Percentiles rank a stretch among this genome's conserved stretches.
These are phyloP conservation scores for Umimayanthus chanpuru DNA, from an alignment of 92 coral and sea anemone species.

Conservation along the genomic window DNA sequence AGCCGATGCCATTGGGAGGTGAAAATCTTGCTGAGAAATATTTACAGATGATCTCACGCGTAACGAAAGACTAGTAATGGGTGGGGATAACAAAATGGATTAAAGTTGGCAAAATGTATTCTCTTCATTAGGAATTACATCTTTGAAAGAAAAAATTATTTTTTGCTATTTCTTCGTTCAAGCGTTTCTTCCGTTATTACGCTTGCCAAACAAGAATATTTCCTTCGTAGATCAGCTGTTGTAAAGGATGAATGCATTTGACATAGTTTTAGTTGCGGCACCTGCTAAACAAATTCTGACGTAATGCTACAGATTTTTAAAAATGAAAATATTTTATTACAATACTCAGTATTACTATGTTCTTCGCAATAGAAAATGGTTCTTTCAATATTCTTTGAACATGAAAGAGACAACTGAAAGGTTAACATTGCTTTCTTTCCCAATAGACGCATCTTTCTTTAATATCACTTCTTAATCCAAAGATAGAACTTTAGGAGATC, in stretches of 20 bases:
- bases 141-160: neutral
- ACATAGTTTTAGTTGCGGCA: neutral
- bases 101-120: neutral
- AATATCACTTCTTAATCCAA: neutral
- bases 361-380: neutral
- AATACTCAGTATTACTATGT: neutral
- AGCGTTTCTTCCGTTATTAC: neutral
- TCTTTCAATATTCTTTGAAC: neutral
- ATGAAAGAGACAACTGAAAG: neutral
- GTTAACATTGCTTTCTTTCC: neutral
- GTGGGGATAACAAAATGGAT: neutral
- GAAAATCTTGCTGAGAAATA: conserved; percentile 9
- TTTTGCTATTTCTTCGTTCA: neutral
- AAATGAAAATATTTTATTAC: neutral
- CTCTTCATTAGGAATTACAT: neutral
- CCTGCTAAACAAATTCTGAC: conserved; percentile 36
- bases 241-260: neutral
- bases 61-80: neutral
- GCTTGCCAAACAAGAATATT: neutral
- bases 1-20: neutral
- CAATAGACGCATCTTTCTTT: neutral
- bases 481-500: neutral
- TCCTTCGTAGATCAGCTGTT: neutral
- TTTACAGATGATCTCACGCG: conserved; percentile 8
- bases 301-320: neutral